These are phyloP conservation scores for Mohoua ochrocephala DNA, from an alignment of 2,113 vertebrate genomes.

Conservation along the genomic window DNA sequence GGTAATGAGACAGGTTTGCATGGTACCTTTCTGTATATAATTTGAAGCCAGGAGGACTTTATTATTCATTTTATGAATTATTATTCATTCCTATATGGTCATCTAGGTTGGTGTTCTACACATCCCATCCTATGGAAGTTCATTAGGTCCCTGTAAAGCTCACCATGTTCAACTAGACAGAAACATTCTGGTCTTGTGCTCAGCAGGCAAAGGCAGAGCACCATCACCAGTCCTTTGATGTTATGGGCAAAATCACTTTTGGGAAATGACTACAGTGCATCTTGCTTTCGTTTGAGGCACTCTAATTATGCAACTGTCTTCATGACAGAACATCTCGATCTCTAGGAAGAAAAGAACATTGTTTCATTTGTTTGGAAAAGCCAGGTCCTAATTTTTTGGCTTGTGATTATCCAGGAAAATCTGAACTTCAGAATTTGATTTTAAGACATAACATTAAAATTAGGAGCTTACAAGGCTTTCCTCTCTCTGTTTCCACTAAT, in stretches of 20 bases:
- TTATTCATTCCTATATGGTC: neutral
- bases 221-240: neutral
- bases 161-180: neutral
- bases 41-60: neutral
- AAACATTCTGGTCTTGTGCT: neutral
- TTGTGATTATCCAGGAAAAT: neutral
- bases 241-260: neutral
- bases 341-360: neutral
- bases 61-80: too few relatives aligned
- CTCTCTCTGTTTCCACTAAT: neutral
- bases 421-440: neutral
- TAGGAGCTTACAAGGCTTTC: neutral
- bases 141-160: neutral
- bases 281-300: neutral
- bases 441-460: neutral
- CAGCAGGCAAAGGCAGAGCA: neutral
- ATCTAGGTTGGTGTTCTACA: neutral
- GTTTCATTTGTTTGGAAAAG: neutral
- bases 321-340: neutral
- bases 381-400: neutral
- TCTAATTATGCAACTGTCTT: neutral
- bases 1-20: accelerated
- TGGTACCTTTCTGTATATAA: neutral
- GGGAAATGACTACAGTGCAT: neutral
- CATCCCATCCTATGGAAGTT: neutral